These are phyloP conservation scores for Hartigia nigra DNA, from an alignment of 2,888 invertebrate genomes.

Conservation along the genomic window DNA sequence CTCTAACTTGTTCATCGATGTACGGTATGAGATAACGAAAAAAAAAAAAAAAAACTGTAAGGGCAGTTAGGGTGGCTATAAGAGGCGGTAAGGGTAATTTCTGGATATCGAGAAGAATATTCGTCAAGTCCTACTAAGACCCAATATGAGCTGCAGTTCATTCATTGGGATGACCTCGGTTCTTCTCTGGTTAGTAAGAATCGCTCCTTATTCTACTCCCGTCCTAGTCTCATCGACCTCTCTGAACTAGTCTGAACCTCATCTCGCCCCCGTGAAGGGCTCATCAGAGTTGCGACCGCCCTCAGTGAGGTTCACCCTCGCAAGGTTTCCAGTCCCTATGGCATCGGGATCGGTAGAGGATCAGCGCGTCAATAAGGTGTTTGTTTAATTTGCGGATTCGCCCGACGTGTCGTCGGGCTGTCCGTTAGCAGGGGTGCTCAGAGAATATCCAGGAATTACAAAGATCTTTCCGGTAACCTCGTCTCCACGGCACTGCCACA, in stretches of 20 bases:
- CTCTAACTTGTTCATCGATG: background rate
- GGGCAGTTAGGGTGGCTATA: background rate
- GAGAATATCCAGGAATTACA: background rate
- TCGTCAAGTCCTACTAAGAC: conserved; percentile 61
- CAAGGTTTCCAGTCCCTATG: background rate
- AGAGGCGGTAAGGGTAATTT: conserved; percentile 29
- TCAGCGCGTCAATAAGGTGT: conserved; percentile 60
- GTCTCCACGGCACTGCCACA: conserved; percentile 7
- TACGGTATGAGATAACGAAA: background rate
- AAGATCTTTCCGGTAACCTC: conserved; percentile 7
- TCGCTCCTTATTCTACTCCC: conserved; percentile 14
- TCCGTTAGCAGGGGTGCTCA: conserved; percentile 15
- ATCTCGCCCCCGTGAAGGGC: conserved; percentile 9
- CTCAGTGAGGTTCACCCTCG: conserved; percentile 7
- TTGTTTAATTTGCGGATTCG: conserved; percentile 60
- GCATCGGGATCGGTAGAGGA: conserved; percentile 34
- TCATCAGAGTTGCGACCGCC: background rate
- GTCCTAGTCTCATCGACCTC: conserved; percentile 17
- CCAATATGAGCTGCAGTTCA: conserved; percentile 49
- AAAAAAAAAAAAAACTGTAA: too few relatives aligned
- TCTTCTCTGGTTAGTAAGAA: conserved; percentile 6
- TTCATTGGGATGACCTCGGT: conserved; percentile 48
- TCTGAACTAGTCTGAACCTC: conserved; percentile 1
- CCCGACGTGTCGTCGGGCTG: conserved; percentile 17
- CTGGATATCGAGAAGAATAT: conserved; percentile 60